Evolutionary conservation across 1,140 invertebrate genomes (phyloP), one percentile per base, ranked within the genome.

Genomic region (Trissolcus basalis): DNA sequence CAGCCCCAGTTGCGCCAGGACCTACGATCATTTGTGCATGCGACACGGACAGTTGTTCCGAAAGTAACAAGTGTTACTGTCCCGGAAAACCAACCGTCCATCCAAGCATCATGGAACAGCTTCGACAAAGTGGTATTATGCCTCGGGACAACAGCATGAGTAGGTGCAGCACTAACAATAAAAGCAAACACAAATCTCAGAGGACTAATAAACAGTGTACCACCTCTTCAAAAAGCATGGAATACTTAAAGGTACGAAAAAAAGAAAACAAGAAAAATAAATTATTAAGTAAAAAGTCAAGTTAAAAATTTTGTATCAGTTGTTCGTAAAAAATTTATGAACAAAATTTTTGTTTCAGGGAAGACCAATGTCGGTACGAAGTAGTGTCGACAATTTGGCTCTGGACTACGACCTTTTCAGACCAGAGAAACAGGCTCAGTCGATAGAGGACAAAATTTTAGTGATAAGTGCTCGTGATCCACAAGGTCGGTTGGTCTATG

Each of bases 31-130:
- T 91, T 56, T 93, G 94, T 80, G 91, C 91, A 2, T 96, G 94
- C 82, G 95, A 96, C 80, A 94, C 94, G 0, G 95, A 96, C 79
- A 95, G 93, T 76, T 96, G 95, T 83, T 91, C 93, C 0, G 95
- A 95, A 60, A 95, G 93, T 82, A 95, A 96, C 81, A 96, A 96
- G 83, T 97, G 95, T 82, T 97, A 97, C 81, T 97, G 95, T 84
- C 88, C 90, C 7, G 88, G 89, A 1, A 87, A 86, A 1, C 74
- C 83, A 33, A 44, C 58, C 11, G 64, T 73, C 58, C 84, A 88
- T 33, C 82, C 85, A 4, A 88, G 83, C 0, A 87, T 90, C 49
- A 78, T 90, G 35, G 89, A 90, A 51, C 89, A 91, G 70, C 74
- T 91, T 0, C 85, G 88, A 35, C 87, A 90, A 64, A 86, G 88